These are phyloP conservation scores for Silurus aristotelis DNA, from an alignment of 2,797 vertebrate genomes.

Conservation along the genomic window DNA sequence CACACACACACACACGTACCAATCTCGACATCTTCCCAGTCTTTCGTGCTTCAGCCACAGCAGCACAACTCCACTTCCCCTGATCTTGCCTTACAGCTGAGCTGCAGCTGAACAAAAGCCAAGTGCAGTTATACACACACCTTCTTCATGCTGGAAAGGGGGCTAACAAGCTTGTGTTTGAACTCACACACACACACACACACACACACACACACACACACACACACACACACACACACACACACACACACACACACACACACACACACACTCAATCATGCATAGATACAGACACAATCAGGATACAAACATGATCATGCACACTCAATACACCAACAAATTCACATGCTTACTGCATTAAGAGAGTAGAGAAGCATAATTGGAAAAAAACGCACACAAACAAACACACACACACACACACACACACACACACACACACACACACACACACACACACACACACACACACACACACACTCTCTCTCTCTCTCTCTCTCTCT, in stretches of 20 bases:
- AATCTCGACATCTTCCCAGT: constrained; percentile 67
- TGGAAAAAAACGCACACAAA: too few species aligned
- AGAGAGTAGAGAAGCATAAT: too few species aligned
- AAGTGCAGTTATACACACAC: constrained; percentile 72
- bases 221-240: constrained; percentile 66
- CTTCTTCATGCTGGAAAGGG: constrained; percentile 76
- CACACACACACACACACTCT: constrained; percentile 21
- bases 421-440: too few species aligned
- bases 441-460: constrained; percentile 56
- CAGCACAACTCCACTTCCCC: constrained; percentile 76
- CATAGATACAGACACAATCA: too few species aligned
- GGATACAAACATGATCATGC: not conserved
- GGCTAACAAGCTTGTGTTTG: constrained; percentile 68
- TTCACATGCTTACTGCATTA: too few species aligned
- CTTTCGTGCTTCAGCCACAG: constrained; percentile 79
- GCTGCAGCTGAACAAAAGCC: constrained; percentile 65
- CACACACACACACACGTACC: constrained; percentile 66
- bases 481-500: not conserved
- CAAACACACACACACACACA: too few species aligned
- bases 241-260: not conserved
- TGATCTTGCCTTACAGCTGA: constrained; percentile 81
- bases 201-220: not conserved
- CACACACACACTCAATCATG: not conserved
- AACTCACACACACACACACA: not conserved
- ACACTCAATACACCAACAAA: too few species aligned